phyloP scores from a whole-genome alignment of 2,797 vertebrate genomes.

The Sebastes kiyomatsui region DNA sequence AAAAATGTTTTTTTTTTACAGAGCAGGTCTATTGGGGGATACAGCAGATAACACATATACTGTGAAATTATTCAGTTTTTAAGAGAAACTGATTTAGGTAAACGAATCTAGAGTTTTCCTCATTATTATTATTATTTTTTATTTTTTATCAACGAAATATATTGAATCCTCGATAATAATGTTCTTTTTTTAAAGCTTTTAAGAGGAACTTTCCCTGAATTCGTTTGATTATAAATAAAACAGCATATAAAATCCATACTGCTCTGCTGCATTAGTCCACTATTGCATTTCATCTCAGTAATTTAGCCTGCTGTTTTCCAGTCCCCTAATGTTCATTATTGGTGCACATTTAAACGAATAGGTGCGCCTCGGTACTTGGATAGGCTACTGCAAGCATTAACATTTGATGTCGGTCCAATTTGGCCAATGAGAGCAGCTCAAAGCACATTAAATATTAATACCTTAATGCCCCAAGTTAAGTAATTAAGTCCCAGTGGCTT shows the following conservation, averaged over 20 bases:
- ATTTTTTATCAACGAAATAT: not conserved
- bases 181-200: not conserved
- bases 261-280: not conserved
- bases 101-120: too few relatives aligned
- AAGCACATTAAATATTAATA: constrained; percentile 83
- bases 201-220: not conserved
- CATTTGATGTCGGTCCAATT: constrained; percentile 73
- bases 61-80: too few relatives aligned
- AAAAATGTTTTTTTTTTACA: too few relatives aligned
- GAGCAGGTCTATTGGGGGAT: too few relatives aligned
- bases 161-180: not conserved
- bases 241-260: not conserved
- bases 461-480: constrained; percentile 71
- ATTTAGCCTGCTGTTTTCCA: not conserved
- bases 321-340: constrained; percentile 48
- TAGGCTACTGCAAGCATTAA: constrained; percentile 69
- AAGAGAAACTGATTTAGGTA: too few relatives aligned
- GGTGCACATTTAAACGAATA: constrained; percentile 21
- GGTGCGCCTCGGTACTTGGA: not conserved
- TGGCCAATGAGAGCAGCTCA: constrained; percentile 64
- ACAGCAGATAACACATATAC: too few relatives aligned
- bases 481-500: constrained; percentile 79
- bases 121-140: too few relatives aligned
- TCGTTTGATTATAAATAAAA: not conserved
- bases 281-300: constrained; percentile 12